These are phyloP conservation scores for Drosophila subpulchrella DNA, from an alignment of 1,140 invertebrate species.

Conservation along the genomic window DNA sequence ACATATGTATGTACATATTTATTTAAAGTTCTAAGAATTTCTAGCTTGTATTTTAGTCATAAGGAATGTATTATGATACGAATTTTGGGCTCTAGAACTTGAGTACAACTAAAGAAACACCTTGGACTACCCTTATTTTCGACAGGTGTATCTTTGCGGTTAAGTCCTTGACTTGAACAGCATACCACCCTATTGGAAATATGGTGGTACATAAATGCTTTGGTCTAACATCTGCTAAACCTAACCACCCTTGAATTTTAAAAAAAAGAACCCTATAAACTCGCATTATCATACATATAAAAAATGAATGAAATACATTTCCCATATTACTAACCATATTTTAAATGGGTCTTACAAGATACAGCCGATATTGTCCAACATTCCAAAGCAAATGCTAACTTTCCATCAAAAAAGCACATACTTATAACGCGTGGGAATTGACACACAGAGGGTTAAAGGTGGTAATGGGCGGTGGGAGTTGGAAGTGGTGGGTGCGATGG, in stretches of 20 bases:
- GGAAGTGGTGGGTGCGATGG: conserved; percentile 12
- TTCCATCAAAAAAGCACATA: background rate
- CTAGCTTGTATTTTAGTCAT: background rate
- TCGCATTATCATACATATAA: background rate
- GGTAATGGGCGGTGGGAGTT: background rate
- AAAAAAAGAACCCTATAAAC: background rate
- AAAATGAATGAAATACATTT: background rate
- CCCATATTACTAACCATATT: background rate
- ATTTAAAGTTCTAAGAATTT: background rate
- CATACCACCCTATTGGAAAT: background rate
- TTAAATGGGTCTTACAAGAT: background rate
- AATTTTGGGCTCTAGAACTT: background rate
- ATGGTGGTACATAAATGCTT: background rate
- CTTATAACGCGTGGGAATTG: background rate
- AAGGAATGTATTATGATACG: background rate
- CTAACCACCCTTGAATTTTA: background rate
- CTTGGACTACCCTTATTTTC: background rate
- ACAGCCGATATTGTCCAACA: background rate
- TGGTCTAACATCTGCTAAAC: too few relatives aligned
- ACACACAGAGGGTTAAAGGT: conserved; percentile 24
- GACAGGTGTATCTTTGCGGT: background rate
- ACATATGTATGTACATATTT: too few relatives aligned
- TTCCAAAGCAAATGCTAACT: background rate
- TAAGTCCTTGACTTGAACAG: background rate
- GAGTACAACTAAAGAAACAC: background rate